Evolutionary conservation across 2,113 vertebrate species (phyloP), one percentile per base, ranked within the genome.

Genomic region (Neogale vison): DNA sequence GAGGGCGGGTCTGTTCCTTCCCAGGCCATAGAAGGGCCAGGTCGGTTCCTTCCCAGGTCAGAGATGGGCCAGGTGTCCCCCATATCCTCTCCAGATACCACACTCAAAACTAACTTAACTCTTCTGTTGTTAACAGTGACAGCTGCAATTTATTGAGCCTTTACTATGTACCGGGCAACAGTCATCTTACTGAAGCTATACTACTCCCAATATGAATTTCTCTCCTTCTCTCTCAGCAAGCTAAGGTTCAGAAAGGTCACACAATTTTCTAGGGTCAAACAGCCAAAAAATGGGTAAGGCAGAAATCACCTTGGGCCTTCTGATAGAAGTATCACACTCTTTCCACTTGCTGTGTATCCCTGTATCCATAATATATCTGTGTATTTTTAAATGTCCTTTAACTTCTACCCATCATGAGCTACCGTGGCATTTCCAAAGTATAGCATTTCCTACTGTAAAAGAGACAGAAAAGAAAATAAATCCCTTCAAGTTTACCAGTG

Each of bases 381-480:
- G 17, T 34, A 86, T 67, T 96, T 98, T 21, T 42, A 98, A 97
- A 96, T 67, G 34, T 63, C 4, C 57, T 85, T 97, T 76, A 90
- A 91, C 52, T 93, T 93, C 29, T 57, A 71, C 17, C 20, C 29
- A 34, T 76, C 82, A 26, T 39, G 47, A 88, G 31, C 74, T 82
- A 72, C 80, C 34, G 31, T 74, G 52, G 36, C 39, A 74, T 65
- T 89, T 96, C 65, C 52, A 91, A 93, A 23, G 31, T 72, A 5
- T 15, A 0, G 63, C 72, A 7, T 59, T 98, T 57, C 83, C 84
- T 92, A 94, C 18, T 90, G 72, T 63, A 82, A 97, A 88, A 36
- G 76, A 72, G 6, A 39, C 1, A 59, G 34, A 72, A 82, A 59
- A 50, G 90, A 74, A 67, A 81, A 93, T 45, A 93, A 97, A 97